A percentile compares a stretch with the other conserved stretches of the same genome.
phyloP scores from a whole-genome alignment of 2,888 invertebrate species.

The Callyntrura sp. region DNA sequence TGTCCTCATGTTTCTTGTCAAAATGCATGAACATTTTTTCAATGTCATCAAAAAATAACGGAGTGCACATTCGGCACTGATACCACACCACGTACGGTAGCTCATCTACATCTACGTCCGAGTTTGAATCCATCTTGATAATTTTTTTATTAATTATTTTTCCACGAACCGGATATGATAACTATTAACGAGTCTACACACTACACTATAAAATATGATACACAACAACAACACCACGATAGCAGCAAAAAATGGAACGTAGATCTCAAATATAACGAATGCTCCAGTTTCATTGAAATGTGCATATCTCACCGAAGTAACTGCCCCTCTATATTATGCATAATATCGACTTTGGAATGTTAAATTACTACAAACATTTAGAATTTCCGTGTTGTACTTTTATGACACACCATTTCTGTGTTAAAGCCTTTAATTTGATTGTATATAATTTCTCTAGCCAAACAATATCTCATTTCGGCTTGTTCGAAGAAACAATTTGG shows the following conservation, averaged over 20 bases:
- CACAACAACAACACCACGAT: no score
- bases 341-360: neutral
- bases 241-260: no score
- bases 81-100: slow-evolving; percentile 76
- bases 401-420: neutral
- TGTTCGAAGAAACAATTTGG: slow-evolving; percentile 4
- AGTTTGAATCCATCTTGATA: slow-evolving; percentile 51
- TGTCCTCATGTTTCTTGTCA: slow-evolving; percentile 64
- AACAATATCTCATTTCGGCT: neutral
- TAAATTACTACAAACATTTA: no score
- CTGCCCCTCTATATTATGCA: no score
- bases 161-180: no score
- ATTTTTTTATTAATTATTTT: neutral
- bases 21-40: slow-evolving; percentile 73
- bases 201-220: no score
- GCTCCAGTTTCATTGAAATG: no score
- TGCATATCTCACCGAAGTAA: no score
- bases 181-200: no score
- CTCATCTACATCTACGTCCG: slow-evolving; percentile 56
- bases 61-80: slow-evolving; percentile 73
- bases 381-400: neutral
- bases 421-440: neutral
- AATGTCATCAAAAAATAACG: slow-evolving; percentile 68
- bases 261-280: no score
- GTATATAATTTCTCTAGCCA: neutral